phyloP scores from a whole-genome alignment of 1,140 invertebrate genomes.

The Centruroides vittatus region DNA sequence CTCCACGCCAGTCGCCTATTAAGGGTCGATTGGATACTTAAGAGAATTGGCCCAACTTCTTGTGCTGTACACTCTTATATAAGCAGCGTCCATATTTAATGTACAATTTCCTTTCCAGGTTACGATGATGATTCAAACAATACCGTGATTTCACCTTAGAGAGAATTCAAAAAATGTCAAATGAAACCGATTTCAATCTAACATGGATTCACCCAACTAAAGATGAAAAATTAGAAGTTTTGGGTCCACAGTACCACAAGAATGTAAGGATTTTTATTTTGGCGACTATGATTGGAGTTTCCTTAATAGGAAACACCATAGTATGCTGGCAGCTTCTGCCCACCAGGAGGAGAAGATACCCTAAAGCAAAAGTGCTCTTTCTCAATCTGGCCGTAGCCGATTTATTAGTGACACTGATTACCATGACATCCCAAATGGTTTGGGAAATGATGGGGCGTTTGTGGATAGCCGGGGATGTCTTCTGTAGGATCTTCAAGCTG shows the following conservation, averaged over 20 bases:
- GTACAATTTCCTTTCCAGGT: too few species aligned
- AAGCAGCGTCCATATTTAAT: too few species aligned
- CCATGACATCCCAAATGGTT: constrained; percentile 26
- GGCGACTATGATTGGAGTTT: constrained; percentile 7
- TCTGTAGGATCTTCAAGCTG: constrained; percentile 29
- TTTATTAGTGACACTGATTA: constrained; percentile 25
- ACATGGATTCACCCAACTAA: too few species aligned
- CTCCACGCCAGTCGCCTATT: too few species aligned
- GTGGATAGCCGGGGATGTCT: constrained; percentile 27
- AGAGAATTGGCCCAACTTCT: too few species aligned
- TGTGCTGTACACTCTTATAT: too few species aligned
- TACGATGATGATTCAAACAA: too few species aligned
- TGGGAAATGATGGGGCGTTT: constrained; percentile 29
- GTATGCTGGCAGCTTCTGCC: constrained; percentile 5
- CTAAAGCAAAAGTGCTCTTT: constrained; percentile 23
- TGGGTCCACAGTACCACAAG: constrained; percentile 13
- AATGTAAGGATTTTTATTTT: constrained; percentile 4
- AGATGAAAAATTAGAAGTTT: neutral
- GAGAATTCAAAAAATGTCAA: too few species aligned
- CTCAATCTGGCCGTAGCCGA: constrained; percentile 29
- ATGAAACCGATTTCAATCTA: too few species aligned
- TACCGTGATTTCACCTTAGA: too few species aligned
- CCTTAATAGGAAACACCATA: constrained; percentile 8
- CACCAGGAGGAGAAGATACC: neutral
- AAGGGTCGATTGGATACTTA: too few species aligned